These are phyloP conservation scores for Sthenelais limicola DNA, from an alignment of 2,888 invertebrate genomes.

Conservation along the genomic window DNA sequence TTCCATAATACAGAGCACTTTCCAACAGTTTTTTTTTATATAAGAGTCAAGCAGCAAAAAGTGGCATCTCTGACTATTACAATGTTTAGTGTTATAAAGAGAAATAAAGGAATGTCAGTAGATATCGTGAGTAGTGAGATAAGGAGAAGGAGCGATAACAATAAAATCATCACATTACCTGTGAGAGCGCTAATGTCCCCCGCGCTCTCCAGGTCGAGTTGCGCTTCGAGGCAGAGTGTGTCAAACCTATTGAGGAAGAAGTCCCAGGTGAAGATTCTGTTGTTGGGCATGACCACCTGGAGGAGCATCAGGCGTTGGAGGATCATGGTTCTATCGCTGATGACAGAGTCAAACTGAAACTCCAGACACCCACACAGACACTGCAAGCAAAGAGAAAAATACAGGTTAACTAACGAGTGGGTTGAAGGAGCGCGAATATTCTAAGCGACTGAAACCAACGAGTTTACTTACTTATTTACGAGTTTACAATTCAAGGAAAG, in stretches of 20 bases:
- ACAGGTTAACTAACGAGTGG: too few species aligned
- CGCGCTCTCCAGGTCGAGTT: slow-evolving; percentile 80
- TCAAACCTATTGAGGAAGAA: slow-evolving; percentile 98
- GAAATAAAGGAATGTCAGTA: too few species aligned
- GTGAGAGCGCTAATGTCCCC: slow-evolving; percentile 88
- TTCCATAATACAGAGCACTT: too few species aligned
- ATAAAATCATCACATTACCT: too few species aligned
- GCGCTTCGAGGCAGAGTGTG: slow-evolving; percentile 94
- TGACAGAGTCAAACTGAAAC: slow-evolving; percentile 97
- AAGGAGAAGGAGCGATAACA: too few species aligned
- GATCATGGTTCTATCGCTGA: slow-evolving; percentile 96
- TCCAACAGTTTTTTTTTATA: too few species aligned
- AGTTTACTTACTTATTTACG: neutral
- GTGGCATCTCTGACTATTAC: too few species aligned
- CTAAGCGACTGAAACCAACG: too few species aligned
- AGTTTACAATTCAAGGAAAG: neutral
- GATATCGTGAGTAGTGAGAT: too few species aligned
- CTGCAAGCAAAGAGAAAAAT: slow-evolving; percentile 54
- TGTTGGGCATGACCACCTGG: slow-evolving; percentile 89
- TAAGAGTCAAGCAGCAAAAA: too few species aligned
- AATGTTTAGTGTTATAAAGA: too few species aligned
- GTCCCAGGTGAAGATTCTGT: slow-evolving; percentile 94
- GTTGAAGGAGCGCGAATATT: too few species aligned
- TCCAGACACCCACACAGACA: slow-evolving; percentile 93
- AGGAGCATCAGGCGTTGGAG: slow-evolving; percentile 95